Percentiles rank a stretch among this genome's conserved stretches.
Evolutionary conservation across 2,888 invertebrate species (phyloP).

Genomic region (Xestia rhomboidea): DNA sequence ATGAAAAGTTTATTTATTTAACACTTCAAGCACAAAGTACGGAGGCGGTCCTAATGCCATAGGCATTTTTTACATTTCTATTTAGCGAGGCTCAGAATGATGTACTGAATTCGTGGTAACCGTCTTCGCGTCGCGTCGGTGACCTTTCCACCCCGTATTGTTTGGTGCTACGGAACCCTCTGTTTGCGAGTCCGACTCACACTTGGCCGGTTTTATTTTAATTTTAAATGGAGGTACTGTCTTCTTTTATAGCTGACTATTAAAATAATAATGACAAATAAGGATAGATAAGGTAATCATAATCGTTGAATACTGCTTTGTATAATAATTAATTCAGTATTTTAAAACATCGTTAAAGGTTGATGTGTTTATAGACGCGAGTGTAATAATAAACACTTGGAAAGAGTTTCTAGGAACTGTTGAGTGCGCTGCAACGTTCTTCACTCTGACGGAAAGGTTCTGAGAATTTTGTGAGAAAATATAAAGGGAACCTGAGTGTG

Average conservation of each 20-base stretch:
- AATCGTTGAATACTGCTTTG: constrained; percentile 65
- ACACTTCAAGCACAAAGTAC: too few relatives aligned
- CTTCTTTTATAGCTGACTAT: constrained; percentile 73
- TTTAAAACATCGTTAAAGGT: constrained; percentile 53
- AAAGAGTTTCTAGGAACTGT: neutral
- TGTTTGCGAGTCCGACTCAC: too few relatives aligned
- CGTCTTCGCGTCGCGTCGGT: too few relatives aligned
- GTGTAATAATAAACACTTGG: constrained; percentile 24
- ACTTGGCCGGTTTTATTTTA: constrained; percentile 36
- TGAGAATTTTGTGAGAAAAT: constrained; percentile 6
- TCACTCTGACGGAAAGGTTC: constrained; percentile 7
- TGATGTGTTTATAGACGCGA: constrained; percentile 46
- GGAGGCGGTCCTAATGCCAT: too few relatives aligned
- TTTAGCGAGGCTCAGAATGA: too few relatives aligned
- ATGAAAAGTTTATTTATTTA: too few relatives aligned
- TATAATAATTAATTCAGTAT: constrained; percentile 61
- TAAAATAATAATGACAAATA: constrained; percentile 77
- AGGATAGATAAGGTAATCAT: constrained; percentile 63
- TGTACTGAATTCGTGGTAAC: too few relatives aligned
- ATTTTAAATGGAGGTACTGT: constrained; percentile 68
- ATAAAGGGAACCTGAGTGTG: neutral
- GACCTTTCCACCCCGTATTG: too few relatives aligned
- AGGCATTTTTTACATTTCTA: too few relatives aligned
- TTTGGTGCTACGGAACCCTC: too few relatives aligned
- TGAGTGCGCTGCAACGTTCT: neutral